phyloP scores from a whole-genome alignment of 2,113 vertebrate species.

The Athene noctua region DNA sequence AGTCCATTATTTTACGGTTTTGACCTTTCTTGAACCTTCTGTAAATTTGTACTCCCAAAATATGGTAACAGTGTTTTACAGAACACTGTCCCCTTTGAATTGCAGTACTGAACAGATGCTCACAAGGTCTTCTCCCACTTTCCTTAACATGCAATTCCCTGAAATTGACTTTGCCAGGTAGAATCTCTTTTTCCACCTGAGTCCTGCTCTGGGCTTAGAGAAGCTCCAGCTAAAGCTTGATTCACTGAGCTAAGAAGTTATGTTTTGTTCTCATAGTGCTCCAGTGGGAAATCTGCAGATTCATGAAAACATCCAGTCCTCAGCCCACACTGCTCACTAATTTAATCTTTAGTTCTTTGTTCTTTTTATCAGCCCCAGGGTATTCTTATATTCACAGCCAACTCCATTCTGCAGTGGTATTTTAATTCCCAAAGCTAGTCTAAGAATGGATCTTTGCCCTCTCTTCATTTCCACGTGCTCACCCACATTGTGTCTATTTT shows the following conservation, averaged over 20 bases:
- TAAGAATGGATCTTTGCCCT: background rate
- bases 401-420: background rate
- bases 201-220: background rate
- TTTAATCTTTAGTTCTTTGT: constrained; percentile 28
- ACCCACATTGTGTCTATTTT: constrained; percentile 1
- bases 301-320: background rate
- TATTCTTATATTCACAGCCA: constrained; percentile 1
- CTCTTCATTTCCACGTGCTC: background rate
- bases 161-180: background rate
- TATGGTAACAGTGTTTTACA: background rate
- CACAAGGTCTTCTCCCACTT: background rate
- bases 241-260: constrained; percentile 6
- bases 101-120: background rate
- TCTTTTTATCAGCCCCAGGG: background rate
- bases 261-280: constrained; percentile 4
- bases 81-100: background rate
- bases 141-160: background rate
- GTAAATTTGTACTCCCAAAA: background rate
- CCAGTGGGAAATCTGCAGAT: constrained; percentile 35
- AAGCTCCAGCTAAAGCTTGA: background rate
- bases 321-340: background rate
- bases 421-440: background rate
- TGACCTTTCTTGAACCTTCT: background rate
- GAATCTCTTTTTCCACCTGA: background rate
- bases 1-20: background rate